These are phyloP conservation scores for Drosophila lutescens DNA, from an alignment of 2,888 invertebrate species.

Conservation along the genomic window DNA sequence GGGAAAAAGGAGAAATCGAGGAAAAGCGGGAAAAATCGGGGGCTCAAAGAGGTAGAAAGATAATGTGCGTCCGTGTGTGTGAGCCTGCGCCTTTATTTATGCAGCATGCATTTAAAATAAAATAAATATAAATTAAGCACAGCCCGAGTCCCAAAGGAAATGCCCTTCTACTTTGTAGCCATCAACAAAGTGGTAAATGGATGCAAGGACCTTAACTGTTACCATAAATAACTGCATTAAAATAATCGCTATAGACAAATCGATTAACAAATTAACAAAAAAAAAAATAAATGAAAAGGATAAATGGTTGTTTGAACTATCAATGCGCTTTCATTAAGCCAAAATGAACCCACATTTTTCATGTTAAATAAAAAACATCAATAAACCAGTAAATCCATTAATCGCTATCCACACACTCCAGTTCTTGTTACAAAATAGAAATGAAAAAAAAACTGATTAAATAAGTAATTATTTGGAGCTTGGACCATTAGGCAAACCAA, in stretches of 20 bases:
- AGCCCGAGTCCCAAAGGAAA: constrained; percentile 33
- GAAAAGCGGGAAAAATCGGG: constrained; percentile 8
- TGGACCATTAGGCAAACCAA: constrained; percentile 13
- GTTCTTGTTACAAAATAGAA: neutral
- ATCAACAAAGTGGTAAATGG: neutral
- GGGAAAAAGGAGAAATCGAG: constrained; percentile 8
- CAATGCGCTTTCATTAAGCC: constrained; percentile 1
- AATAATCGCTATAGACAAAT: neutral
- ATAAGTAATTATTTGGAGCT: constrained; percentile 8
- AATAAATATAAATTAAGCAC: constrained; percentile 78
- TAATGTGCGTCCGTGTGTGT: constrained; percentile 36
- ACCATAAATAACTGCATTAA: neutral
- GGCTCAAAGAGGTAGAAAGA: constrained; percentile 46
- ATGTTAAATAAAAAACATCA: constrained; percentile 2
- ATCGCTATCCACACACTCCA: neutral
- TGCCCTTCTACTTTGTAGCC: constrained; percentile 8
- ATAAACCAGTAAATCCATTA: constrained; percentile 3
- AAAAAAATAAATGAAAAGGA: neutral
- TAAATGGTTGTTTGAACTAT: constrained; percentile 1
- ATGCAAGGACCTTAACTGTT: neutral
- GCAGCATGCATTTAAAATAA: constrained; percentile 76
- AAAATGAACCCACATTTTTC: constrained; percentile 2
- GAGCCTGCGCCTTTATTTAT: constrained; percentile 65
- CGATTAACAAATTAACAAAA: neutral
- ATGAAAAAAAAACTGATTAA: neutral